phyloP scores from a whole-genome alignment of 2,888 invertebrate species.

The Dasysyrphus tricinctus region DNA sequence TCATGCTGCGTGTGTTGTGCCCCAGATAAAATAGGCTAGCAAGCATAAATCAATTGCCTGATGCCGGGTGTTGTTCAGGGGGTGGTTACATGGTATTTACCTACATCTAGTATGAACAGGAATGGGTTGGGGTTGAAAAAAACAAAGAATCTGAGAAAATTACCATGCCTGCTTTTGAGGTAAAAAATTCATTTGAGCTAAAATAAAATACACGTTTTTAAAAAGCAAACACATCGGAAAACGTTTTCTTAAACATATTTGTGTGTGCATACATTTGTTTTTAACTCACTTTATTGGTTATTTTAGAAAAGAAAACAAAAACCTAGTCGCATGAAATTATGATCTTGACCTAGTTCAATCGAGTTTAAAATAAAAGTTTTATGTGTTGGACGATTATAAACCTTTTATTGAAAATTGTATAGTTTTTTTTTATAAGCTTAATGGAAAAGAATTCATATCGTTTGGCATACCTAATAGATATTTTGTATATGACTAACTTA shows the following conservation, averaged over 20 bases:
- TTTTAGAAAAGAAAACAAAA: background rate
- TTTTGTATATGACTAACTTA: background rate
- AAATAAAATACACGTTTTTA: slow-evolving; percentile 2
- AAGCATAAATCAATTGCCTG: slow-evolving; percentile 64
- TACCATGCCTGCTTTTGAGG: slow-evolving; percentile 7
- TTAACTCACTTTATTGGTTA: background rate
- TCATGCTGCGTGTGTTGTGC: slow-evolving; percentile 61
- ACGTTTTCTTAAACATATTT: background rate
- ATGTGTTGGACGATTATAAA: background rate
- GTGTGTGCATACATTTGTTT: background rate
- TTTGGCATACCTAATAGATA: background rate
- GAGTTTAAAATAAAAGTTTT: background rate
- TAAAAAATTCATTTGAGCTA: background rate
- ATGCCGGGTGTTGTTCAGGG: background rate
- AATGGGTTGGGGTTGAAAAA: slow-evolving; percentile 13
- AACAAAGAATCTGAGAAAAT: background rate
- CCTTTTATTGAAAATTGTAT: slow-evolving; percentile 6
- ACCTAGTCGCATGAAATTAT: slow-evolving; percentile 15
- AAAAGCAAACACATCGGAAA: slow-evolving; percentile 14
- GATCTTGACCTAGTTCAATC: slow-evolving; percentile 29
- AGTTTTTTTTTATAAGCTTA: background rate
- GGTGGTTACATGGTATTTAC: slow-evolving; percentile 30
- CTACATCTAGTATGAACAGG: background rate
- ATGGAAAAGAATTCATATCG: background rate
- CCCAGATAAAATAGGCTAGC: slow-evolving; percentile 59